These are phyloP conservation scores for Atherinosoma microstoma DNA, from an alignment of 2,797 vertebrate genomes.

Conservation along the genomic window DNA sequence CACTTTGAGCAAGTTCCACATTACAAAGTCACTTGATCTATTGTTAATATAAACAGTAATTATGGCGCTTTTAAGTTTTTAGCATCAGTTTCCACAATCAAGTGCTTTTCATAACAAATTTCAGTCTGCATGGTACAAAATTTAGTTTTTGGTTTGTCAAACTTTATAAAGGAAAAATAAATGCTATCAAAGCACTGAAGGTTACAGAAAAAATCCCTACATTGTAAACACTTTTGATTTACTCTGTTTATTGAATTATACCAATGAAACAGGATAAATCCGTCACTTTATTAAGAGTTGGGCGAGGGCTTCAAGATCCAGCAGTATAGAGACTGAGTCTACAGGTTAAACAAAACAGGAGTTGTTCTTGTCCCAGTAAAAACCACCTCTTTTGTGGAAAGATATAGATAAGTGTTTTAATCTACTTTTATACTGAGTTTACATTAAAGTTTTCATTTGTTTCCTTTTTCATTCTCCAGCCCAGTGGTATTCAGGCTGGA, in stretches of 20 bases:
- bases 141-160: slow-evolving; percentile 4
- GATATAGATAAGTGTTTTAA: neutral
- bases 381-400: too few species aligned
- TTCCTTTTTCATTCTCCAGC: neutral
- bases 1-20: slow-evolving; percentile 13
- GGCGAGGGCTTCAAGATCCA: neutral
- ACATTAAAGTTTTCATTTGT: neutral
- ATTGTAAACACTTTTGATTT: slow-evolving; percentile 15
- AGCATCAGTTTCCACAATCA: neutral
- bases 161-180: slow-evolving; percentile 1
- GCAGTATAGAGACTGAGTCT: neutral
- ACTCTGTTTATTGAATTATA: neutral
- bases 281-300: neutral
- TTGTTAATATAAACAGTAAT: slow-evolving; percentile 16
- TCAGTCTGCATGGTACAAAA: neutral
- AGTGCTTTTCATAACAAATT: slow-evolving; percentile 2
- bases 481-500: neutral
- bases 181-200: neutral
- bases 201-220: slow-evolving; percentile 3
- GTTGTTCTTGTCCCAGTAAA: neutral
- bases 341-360: neutral
- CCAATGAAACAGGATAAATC: neutral
- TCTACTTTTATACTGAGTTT: neutral
- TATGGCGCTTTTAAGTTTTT: slow-evolving; percentile 20
- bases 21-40: slow-evolving; percentile 12